Base-by-base conservation (phyloP, 2,888 invertebrate species). In the Thalpophila matura region DNA sequence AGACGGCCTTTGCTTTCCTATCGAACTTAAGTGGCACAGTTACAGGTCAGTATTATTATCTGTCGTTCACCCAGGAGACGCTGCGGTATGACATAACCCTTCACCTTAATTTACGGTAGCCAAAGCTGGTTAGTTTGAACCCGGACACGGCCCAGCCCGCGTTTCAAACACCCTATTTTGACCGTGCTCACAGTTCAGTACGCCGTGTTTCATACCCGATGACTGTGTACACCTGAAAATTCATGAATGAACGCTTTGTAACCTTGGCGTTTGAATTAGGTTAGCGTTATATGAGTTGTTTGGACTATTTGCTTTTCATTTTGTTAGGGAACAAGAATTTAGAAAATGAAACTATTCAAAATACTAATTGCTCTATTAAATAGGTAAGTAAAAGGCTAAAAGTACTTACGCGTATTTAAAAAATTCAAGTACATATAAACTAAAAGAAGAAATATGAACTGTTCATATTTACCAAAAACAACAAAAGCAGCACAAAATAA, bases 231-330 rank as follows among this genome's bases (percentile, higher is more conserved):
- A 56, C 12, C 57, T 53, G 57, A 67, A 79, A 72, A 54, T 68
- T 68, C 51, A 65, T 72, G 79, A 68, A 58, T 79, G 79, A 79
- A 77, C 77, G 77, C 77, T 76, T 55, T 45, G 46, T 38, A 60
- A 50, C 49, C 33, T 46, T 58, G 27, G 29, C 29, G 51, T 66
- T 75, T 72, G 59, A 77, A 72, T 62, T 54, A 65, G 54, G 57
- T 43, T 47, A 45, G 37, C 31, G 47, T 33, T 57, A 24, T 42
- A 59, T 67, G 45, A 1, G 3, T 45, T 18, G 18, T 45, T 18
- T 16, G 16, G 20, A n/a, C 6, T 40, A n/a, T 40, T 40, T 18
- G 20, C 20, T 16, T 47, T 49, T 35, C 14, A 53, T 7, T 20
- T 27, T 24, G 27, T 31, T 6, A 22, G 10, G 18, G 6, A 5